Evolutionary conservation across 2,113 vertebrate genomes (phyloP).

Genomic region (Hymenochirus boettgeri): DNA sequence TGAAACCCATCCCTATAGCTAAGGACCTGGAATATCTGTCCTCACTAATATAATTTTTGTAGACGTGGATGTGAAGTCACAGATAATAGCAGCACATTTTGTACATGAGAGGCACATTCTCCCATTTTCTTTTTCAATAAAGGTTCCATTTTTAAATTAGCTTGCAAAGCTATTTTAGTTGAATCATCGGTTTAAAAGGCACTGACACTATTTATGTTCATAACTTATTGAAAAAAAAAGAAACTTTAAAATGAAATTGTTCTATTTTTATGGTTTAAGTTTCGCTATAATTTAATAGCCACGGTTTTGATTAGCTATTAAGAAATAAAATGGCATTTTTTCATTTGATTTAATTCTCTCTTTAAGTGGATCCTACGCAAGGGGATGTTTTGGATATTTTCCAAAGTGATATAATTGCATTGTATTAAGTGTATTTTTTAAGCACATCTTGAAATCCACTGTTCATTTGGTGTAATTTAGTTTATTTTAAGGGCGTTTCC

Average conservation of each 20-base stretch:
- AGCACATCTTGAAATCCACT: constrained; percentile 2
- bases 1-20: too few species aligned
- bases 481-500: not conserved
- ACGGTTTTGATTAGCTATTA: constrained; percentile 22
- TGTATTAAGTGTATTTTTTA: constrained; percentile 14
- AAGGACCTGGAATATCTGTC: too few species aligned
- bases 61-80: too few species aligned
- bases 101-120: too few species aligned
- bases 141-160: not conserved
- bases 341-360: constrained; percentile 20
- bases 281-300: constrained; percentile 5
- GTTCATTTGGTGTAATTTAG: constrained; percentile 3
- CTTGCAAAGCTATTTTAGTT: not conserved
- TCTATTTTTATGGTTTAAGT: constrained; percentile 9
- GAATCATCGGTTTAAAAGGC: not conserved
- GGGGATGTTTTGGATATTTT: constrained; percentile 11
- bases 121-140: not conserved
- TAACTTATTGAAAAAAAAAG: not conserved
- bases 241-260: constrained; percentile 15
- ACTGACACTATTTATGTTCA: constrained; percentile 5
- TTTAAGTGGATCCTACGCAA: constrained; percentile 8
- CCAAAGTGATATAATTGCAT: constrained; percentile 21
- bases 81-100: too few species aligned
- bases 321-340: constrained; percentile 23
- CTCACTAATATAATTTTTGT: too few species aligned